phyloP scores from a whole-genome alignment of 2,797 vertebrate genomes.

The Cacajao melanocephalus region DNA sequence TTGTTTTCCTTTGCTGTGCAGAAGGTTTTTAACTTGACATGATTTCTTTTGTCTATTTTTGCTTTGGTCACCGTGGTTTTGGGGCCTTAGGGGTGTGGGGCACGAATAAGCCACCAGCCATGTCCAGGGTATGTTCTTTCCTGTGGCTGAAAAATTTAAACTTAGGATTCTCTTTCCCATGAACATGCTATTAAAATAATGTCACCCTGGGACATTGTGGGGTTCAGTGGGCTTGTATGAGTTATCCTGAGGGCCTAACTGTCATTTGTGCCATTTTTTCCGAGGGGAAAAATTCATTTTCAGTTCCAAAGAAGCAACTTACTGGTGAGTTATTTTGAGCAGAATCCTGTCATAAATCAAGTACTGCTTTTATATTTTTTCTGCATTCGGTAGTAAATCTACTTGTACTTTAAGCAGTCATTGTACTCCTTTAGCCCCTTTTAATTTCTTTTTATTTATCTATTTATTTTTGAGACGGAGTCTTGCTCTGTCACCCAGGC shows the following conservation, averaged over 20 bases:
- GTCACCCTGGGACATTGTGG: background rate
- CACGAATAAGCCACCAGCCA: background rate
- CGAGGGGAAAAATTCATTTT: slow-evolving; percentile 8
- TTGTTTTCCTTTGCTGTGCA: no score
- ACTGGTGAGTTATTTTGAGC: background rate
- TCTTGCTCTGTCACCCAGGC: no score
- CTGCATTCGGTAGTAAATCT: background rate
- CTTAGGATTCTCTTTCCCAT: background rate
- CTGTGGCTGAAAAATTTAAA: background rate
- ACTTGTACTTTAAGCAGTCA: background rate
- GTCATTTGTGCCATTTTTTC: background rate
- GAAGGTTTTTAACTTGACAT: no score
- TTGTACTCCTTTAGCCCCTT: background rate
- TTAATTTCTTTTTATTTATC: background rate
- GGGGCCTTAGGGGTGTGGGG: background rate
- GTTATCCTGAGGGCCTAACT: background rate
- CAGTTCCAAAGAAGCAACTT: background rate
- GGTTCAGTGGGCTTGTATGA: background rate
- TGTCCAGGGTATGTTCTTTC: background rate
- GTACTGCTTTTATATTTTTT: background rate
- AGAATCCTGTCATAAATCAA: background rate
- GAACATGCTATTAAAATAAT: background rate
- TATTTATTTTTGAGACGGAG: no score
- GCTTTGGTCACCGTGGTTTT: no score
- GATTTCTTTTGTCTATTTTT: no score